Base-by-base conservation (phyloP, 2,113 vertebrate genomes). In the Scophthalmus maximus region DNA sequence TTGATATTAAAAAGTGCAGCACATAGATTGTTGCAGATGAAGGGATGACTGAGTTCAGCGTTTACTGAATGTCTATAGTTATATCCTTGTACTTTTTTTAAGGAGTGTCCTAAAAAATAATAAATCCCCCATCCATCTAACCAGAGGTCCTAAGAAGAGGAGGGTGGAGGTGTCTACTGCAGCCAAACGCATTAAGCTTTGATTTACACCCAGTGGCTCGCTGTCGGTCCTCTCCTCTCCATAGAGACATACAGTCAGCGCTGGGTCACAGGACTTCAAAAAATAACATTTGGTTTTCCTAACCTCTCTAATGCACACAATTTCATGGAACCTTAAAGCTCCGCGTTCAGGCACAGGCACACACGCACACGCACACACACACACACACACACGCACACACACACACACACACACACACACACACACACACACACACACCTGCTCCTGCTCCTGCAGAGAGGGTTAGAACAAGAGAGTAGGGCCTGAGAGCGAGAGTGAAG, bases 271-370 rank as follows among this genome's bases (percentile, higher is more conserved):
- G 46, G 63, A 83, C 91, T 89, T 90, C 90, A 93, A 87, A 94
- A 94, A 92, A 91, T 87, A 93, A 89, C 92, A 92, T 93, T 93
- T 92, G 88, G 90, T 89, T 91, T 93, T 77, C 82, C 73, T 94
- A 92, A 92, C 86, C 81, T 75, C 17, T 81, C 72, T 76, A 92
- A 92, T 86, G 85, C 30, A 89, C 87, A 74, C 83, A 68, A 88
- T 90, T 88, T 91, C 89, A 91, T 85, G 87, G 89, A 90, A 87
- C 87, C 79, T 88, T 88, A 92, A 64, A 91, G 62, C 61, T 67
- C 70, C 18, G 57, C 76, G 71, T 81, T 77, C 67, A 55, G 77
- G 73, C 68, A 78, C 63, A 83, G 85, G 64, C 61, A 60, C 68
- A 7, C 32, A 34, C 57, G 38, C 38, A 49, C 27, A 51, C 50